These are phyloP conservation scores for Aphis craccivora DNA, from an alignment of 1,140 invertebrate genomes.

Conservation along the genomic window DNA sequence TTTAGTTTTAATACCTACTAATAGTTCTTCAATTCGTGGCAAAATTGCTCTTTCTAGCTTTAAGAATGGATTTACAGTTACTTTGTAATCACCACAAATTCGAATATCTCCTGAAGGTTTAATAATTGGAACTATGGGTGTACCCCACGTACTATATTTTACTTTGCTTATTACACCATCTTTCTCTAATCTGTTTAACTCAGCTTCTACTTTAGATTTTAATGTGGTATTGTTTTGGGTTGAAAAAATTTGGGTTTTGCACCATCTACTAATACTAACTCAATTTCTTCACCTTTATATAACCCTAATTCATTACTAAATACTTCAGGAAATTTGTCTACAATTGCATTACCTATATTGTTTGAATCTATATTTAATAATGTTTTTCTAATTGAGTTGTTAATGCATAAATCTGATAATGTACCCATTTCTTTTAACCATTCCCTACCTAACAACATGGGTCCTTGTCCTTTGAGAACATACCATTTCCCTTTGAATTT, in stretches of 20 bases:
- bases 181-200: constrained; percentile 15
- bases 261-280: constrained; percentile 7
- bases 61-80: constrained; percentile 60
- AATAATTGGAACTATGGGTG: constrained; percentile 64
- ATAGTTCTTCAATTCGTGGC: background rate
- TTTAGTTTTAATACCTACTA: constrained; percentile 25
- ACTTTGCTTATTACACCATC: constrained; percentile 61
- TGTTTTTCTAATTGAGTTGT: background rate
- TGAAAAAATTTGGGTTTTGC: constrained; percentile 63
- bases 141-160: constrained; percentile 64
- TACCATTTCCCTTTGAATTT: background rate
- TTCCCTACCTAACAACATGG: constrained; percentile 42
- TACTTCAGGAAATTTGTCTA: constrained; percentile 24
- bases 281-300: background rate
- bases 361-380: background rate
- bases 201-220: constrained; percentile 63
- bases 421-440: constrained; percentile 20
- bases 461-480: constrained; percentile 42
- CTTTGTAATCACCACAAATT: constrained; percentile 64
- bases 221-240: constrained; percentile 63
- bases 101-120: constrained; percentile 64
- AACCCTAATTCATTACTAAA: background rate
- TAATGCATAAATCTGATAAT: constrained; percentile 15
- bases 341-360: background rate
- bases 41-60: background rate